Conservation (phyloP, 1,140 invertebrate species). For the Hypsibius dujardini region DNA sequence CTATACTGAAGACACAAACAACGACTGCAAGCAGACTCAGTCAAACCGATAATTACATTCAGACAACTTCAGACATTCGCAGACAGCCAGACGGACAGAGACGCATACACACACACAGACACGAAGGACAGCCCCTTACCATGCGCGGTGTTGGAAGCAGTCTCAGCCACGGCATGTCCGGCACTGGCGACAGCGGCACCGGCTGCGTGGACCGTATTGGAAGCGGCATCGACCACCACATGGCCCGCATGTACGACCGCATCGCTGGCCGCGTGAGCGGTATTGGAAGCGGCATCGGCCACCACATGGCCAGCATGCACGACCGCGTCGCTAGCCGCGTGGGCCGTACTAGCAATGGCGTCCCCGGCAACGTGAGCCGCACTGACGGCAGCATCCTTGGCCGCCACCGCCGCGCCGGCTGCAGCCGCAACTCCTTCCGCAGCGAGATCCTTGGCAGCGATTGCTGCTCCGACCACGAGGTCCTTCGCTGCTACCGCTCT, state of each 20-base stretch:
- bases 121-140: too few relatives aligned
- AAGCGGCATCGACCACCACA: neutral
- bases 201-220: neutral
- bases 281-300: neutral
- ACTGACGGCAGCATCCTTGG: constrained; percentile 8
- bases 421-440: neutral
- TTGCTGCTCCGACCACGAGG: neutral
- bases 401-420: neutral
- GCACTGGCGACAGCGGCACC: too few relatives aligned
- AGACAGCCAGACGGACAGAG: too few relatives aligned
- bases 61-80: too few relatives aligned
- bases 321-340: neutral
- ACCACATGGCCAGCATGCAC: constrained; percentile 11
- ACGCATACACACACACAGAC: too few relatives aligned
- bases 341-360: neutral
- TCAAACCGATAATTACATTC: too few relatives aligned
- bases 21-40: too few relatives aligned
- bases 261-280: neutral
- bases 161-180: too few relatives aligned
- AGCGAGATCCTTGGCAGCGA: neutral
- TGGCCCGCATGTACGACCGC: neutral
- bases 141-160: too few relatives aligned
- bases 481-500: neutral
- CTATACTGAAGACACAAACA: too few relatives aligned
- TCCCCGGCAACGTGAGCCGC: neutral